Evolutionary conservation across 2,797 vertebrate genomes (phyloP).

Genomic region (Alca torda): DNA sequence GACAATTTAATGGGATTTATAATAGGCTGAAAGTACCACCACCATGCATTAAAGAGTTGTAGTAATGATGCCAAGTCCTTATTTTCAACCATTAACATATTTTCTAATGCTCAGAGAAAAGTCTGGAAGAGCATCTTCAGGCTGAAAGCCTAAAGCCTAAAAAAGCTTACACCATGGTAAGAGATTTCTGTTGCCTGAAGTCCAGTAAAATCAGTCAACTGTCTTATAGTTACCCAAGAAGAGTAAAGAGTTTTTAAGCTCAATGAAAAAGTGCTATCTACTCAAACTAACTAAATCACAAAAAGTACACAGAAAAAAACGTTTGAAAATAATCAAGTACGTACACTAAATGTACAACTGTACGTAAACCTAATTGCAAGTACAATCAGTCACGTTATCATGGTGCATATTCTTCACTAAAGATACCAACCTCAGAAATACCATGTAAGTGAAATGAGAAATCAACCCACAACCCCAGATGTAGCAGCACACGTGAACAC

Average conservation of each 20-base stretch:
- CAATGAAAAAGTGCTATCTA: neutral
- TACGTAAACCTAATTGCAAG: neutral
- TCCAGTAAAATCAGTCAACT: neutral
- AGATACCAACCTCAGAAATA: neutral
- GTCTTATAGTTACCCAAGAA: neutral
- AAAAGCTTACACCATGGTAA: neutral
- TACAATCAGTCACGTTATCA: neutral
- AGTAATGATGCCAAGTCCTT: neutral
- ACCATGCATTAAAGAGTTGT: neutral
- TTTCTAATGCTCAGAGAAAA: neutral
- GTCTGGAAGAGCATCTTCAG: neutral
- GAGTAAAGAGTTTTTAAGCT: neutral
- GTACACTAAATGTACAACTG: neutral
- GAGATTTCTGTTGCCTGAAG: neutral
- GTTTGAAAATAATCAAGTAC: neutral
- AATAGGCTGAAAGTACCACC: neutral
- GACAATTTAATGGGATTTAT: neutral
- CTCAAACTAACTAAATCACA: neutral
- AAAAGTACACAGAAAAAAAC: neutral
- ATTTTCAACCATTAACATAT: neutral
- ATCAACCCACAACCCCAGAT: neutral
- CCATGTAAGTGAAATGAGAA: neutral
- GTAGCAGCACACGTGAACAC: neutral
- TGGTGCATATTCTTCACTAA: neutral
- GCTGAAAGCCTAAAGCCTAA: neutral